A percentile compares a stretch with the other conserved stretches of the same genome.
Conservation (phyloP, 2,888 invertebrate genomes). For the Epinotia brunnichana region DNA sequence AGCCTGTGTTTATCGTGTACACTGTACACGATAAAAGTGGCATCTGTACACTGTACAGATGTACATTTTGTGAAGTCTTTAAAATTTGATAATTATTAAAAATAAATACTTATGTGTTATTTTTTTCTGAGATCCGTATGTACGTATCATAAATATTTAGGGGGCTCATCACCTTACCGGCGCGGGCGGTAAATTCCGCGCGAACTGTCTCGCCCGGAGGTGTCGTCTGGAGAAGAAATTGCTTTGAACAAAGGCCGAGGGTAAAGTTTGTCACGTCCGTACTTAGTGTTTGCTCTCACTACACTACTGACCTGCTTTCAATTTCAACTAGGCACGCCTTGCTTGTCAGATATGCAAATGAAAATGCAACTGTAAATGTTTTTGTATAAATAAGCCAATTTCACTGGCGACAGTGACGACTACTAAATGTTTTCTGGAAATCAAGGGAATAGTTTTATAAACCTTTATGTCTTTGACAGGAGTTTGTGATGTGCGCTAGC, state of each 20-base stretch:
- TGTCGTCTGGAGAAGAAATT: slow-evolving; percentile 35
- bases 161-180: slow-evolving; percentile 21
- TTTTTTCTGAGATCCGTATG: background rate
- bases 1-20: no score
- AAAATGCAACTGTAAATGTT: slow-evolving; percentile 27
- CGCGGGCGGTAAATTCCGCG: slow-evolving; percentile 29
- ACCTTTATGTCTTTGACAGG: no score
- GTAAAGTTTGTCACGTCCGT: slow-evolving; percentile 34
- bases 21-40: no score
- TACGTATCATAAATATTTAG: slow-evolving; percentile 25
- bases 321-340: slow-evolving; percentile 29
- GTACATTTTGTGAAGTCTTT: no score
- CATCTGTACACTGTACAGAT: no score
- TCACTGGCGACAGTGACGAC: no score
- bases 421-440: no score
- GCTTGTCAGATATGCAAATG: slow-evolving; percentile 40
- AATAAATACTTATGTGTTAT: background rate
- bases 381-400: slow-evolving; percentile 5
- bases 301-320: slow-evolving; percentile 42
- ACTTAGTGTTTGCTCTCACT: slow-evolving; percentile 37
- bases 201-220: slow-evolving; percentile 21
- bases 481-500: no score
- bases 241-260: slow-evolving; percentile 34
- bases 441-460: no score
- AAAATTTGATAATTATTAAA: background rate